Evolutionary conservation across 1,140 invertebrate species (phyloP), one percentile per base, ranked within the genome.

Genomic region (Phthorimaea operculella): DNA sequence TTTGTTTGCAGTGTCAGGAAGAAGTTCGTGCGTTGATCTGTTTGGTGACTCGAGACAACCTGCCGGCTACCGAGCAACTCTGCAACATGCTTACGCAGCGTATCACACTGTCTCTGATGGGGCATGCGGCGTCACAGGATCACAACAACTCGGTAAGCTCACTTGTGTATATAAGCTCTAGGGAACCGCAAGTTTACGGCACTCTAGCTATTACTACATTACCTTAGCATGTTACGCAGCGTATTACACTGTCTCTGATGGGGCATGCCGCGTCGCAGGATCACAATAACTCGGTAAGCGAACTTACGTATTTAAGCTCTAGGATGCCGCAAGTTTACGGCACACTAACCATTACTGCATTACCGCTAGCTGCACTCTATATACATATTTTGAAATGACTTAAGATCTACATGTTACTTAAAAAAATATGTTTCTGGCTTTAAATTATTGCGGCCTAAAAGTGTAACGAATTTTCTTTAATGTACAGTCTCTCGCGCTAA

Each of bases 11-110:
- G 86, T 92, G 93, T 39, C 93, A 96, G 65, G 92, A 94, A 65
- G 94, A 96, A 75, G 95, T 97, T 0, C 88, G 95, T 21, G 91
- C 96, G 55, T 82, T 98, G 14, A 85, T 98, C 2, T 97, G 96
- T 66, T 88, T 96, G 12, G 89, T 98, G n/a, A 97, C 96, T 0
- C 90, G 92, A 53, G 96, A 98, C 75, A 96, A 97, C 81, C 78
- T 90, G n/a, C 88, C 90, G 28, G 94, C 95, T 0, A 98, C 96
- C 0, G 92, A 95, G 71, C 92, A 94, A 65, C 88, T 98, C 16
- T 94, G 96, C 71, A 88, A 90, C 33, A 75, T 98, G 11, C 87
- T 98, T 0, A 93, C 93, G 58, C 91, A 93, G 55, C 90, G 96
- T 8, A 94, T 98, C 49, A 92, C 91, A 5, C 87, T 93, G 54